phyloP scores from a whole-genome alignment of 2,888 invertebrate genomes.

The Pseudococcus longispinus region DNA sequence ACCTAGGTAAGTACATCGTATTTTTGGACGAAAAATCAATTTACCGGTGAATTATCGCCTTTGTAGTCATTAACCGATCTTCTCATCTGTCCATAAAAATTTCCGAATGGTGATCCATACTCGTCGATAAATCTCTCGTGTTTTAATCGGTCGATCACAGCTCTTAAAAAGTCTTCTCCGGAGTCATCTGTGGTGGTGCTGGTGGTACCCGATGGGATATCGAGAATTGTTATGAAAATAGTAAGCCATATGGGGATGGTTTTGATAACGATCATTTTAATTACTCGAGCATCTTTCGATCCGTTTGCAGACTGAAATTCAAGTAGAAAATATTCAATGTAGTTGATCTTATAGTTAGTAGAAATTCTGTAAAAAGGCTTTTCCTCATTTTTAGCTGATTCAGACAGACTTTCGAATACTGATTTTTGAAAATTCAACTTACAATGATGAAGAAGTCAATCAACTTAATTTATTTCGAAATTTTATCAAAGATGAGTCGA shows the following conservation, averaged over 20 bases:
- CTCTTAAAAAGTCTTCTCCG: not conserved
- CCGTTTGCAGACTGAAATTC: not conserved
- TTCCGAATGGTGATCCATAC: not conserved
- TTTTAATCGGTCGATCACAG: not conserved
- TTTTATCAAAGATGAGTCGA: no score
- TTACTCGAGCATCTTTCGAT: not conserved
- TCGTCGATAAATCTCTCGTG: not conserved
- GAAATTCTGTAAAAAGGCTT: no score
- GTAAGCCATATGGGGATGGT: not conserved
- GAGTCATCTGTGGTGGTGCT: not conserved
- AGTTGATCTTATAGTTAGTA: no score
- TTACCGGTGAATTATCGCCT: conserved; percentile 5
- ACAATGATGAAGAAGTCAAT: no score
- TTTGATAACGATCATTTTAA: conserved; percentile 21
- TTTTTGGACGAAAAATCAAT: not conserved
- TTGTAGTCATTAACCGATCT: conserved; percentile 24
- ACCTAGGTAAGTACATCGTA: not conserved
- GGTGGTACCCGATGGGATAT: not conserved
- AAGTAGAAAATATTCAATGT: not conserved
- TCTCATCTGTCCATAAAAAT: not conserved
- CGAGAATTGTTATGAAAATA: not conserved
- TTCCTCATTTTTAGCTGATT: no score
- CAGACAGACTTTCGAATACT: no score
- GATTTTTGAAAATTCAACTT: no score
- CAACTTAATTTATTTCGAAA: no score